Percentiles rank a stretch among this genome's conserved stretches.
Evolutionary conservation across 2,888 invertebrate species (phyloP).

Genomic region (Lumbricus terrestris): DNA sequence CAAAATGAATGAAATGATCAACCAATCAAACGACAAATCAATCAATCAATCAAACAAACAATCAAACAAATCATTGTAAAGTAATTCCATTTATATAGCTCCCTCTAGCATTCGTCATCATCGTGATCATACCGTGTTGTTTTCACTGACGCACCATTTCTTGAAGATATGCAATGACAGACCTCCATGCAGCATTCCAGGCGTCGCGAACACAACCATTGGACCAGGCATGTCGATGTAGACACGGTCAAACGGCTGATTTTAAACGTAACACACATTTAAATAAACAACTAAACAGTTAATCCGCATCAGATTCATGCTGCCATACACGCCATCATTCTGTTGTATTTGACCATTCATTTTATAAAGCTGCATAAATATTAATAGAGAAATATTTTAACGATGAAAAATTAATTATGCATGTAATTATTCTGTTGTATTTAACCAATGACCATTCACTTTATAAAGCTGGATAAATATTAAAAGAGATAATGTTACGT

Average conservation of each 20-base stretch:
- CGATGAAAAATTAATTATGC: too few relatives aligned
- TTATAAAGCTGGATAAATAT: too few relatives aligned
- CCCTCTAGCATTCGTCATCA: background rate
- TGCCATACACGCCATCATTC: too few relatives aligned
- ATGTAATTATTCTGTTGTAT: too few relatives aligned
- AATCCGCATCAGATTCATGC: too few relatives aligned
- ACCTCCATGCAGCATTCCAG: conserved; percentile 98
- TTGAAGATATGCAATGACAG: conserved; percentile 94
- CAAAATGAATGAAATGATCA: background rate
- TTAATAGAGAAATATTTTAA: too few relatives aligned
- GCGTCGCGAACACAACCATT: conserved; percentile 99
- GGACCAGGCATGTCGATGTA: conserved; percentile 88
- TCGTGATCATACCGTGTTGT: conserved; percentile 76
- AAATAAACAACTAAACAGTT: too few relatives aligned
- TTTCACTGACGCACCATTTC: conserved; percentile 96
- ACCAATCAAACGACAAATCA: background rate
- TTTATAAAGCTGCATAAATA: too few relatives aligned
- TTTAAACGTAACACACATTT: too few relatives aligned
- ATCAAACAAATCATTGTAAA: background rate
- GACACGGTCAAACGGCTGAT: conserved; percentile 70
- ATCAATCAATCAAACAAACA: background rate
- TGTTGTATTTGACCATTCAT: too few relatives aligned
- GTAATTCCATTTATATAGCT: background rate
- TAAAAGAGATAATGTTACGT: too few relatives aligned
- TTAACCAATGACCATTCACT: too few relatives aligned